phyloP scores from a whole-genome alignment of 2,888 invertebrate species.

The Eupsilia transversa region DNA sequence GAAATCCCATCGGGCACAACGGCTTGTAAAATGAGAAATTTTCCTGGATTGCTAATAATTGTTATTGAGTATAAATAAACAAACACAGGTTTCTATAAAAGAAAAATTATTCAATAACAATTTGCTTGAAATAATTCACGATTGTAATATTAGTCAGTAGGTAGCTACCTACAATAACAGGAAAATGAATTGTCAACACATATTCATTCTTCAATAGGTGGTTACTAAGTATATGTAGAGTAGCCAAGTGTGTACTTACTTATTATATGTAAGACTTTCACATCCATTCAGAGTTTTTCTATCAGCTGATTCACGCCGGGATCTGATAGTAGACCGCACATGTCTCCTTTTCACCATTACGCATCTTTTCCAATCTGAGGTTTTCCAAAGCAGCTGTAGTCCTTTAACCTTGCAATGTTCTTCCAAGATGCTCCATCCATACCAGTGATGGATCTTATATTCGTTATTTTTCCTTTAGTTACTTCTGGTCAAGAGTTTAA shows the following conservation, averaged over 20 bases:
- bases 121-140: constrained; percentile 28
- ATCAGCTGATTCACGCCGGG: not conserved
- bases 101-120: constrained; percentile 2
- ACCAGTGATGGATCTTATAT: not conserved
- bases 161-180: constrained; percentile 29
- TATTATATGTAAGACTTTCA: constrained; percentile 16
- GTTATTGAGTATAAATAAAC: not conserved
- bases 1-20: not conserved
- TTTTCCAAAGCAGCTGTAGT: not conserved
- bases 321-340: not conserved
- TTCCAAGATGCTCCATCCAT: not conserved
- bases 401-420: not conserved
- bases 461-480: not conserved
- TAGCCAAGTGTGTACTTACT: constrained; percentile 3
- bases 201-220: constrained; percentile 34
- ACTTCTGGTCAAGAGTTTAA: constrained; percentile 2
- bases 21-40: not conserved
- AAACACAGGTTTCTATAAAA: not conserved
- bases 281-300: not conserved
- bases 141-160: constrained; percentile 26
- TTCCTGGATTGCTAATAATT: constrained; percentile 13
- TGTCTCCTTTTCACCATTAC: not conserved
- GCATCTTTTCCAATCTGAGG: not conserved
- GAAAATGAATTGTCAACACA: constrained; percentile 45
- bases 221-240: constrained; percentile 2